These are phyloP conservation scores for Acanthosepion pharaonis DNA, from an alignment of 2,888 invertebrate genomes.

Conservation along the genomic window DNA sequence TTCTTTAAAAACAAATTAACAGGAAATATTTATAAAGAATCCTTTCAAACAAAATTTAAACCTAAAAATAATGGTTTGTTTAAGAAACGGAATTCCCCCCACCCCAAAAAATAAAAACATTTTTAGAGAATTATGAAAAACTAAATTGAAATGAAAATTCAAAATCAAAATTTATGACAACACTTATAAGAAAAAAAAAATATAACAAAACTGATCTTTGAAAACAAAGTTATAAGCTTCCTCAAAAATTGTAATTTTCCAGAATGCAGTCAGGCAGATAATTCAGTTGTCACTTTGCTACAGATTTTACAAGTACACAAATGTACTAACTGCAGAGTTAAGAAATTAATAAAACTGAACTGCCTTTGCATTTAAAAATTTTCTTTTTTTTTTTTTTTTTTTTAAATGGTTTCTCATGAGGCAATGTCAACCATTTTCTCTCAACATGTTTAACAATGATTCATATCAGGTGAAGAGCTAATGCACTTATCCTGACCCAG, in stretches of 20 bases:
- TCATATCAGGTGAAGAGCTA: background rate
- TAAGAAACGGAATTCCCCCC: background rate
- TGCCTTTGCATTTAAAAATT: background rate
- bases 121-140: background rate
- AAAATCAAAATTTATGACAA: conserved; percentile 33
- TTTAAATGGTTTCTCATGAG: background rate
- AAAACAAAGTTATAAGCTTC: background rate
- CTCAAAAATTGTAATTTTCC: background rate
- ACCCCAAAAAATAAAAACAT: background rate
- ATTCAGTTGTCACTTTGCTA: background rate
- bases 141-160: background rate
- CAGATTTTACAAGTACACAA: background rate
- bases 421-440: background rate
- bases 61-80: too few relatives aligned
- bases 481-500: background rate
- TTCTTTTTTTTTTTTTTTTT: background rate
- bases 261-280: background rate
- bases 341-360: background rate
- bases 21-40: background rate
- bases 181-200: background rate
- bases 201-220: conserved; percentile 2
- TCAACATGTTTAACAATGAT: background rate
- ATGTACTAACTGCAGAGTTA: background rate
- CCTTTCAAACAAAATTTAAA: background rate
- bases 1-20: background rate